Base-by-base conservation (phyloP, 2,888 invertebrate genomes). In the Hydriomena furcata region DNA sequence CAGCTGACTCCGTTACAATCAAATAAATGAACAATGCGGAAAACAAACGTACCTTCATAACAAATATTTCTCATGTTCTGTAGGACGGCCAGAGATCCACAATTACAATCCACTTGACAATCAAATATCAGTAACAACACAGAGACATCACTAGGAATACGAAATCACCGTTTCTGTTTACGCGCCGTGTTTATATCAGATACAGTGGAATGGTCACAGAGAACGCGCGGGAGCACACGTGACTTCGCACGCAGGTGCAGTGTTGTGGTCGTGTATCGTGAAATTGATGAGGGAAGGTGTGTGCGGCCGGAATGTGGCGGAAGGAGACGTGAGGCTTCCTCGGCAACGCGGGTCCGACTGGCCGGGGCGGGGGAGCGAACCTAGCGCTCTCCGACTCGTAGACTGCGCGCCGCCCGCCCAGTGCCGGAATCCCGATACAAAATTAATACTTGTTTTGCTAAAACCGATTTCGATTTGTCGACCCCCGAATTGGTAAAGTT, bases 391-490 rank as follows among this genome's bases (percentile, higher is more conserved):
- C 36, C 31, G 13, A 17, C 38, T 28, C 40, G 46, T 66, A 82
- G 82, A 82, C 79, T 81, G 84, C 82, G 81, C 82, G 83, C 82
- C 84, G 79, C 76, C 79, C 76, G 75, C 77, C 76, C 71, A 55
- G 56, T 59, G 56, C 71, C 69, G 71, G 71, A 76, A 80, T 76
- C 53, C 80, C 85, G 85, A 88, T 87, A 87, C 87, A 86, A 86
- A 87, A 88, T 89, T 89, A 89, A 89, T 89, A 89, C 89, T 88
- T 88, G 85, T 88, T 88, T 88, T 84, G 82, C 84, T 84, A 85
- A 87, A 86, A 88, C 83, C 85, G 83, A 87, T 87, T 88, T 85
- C 88, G 89, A 88, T 89, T 90, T 88, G 88, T 88, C 82, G 85
- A 82, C 78, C 80, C 76, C 75, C 73, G 77, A 84, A 87, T 88